Evolutionary conservation across 1,140 invertebrate genomes (phyloP).

Genomic region (Campoletis sonorensis): DNA sequence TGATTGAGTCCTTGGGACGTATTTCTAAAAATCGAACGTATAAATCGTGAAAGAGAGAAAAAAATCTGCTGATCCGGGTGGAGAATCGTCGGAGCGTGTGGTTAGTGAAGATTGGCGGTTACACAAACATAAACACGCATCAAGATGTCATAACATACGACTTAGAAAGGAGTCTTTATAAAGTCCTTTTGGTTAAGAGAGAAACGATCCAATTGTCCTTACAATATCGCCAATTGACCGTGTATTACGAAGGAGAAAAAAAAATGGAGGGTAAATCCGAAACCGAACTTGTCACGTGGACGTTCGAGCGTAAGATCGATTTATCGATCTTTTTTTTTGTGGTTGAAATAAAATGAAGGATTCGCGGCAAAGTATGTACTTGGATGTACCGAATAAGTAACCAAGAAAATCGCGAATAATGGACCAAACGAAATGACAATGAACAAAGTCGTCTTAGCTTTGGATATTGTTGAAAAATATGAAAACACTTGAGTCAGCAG

Average conservation of each 20-base stretch:
- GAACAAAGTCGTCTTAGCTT: constrained; percentile 22
- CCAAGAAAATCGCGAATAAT: constrained; percentile 22
- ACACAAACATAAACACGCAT: neutral
- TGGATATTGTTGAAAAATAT: constrained; percentile 22
- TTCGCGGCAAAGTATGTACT: neutral
- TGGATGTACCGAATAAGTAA: neutral
- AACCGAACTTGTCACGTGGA: constrained; percentile 18
- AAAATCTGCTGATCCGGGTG: neutral
- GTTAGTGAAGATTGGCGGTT: neutral
- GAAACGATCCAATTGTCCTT: constrained; percentile 33
- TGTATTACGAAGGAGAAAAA: neutral
- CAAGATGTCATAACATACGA: constrained; percentile 30
- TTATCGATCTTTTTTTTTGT: constrained; percentile 1
- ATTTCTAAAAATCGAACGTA: neutral
- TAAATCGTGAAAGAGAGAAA: neutral
- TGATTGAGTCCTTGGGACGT: neutral
- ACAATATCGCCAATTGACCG: constrained; percentile 35
- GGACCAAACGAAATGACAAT: constrained; percentile 27
- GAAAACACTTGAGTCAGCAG: constrained; percentile 11
- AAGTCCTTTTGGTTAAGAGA: neutral
- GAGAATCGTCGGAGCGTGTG: neutral
- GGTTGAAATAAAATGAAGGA: neutral
- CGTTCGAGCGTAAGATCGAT: constrained; percentile 49
- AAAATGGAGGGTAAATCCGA: neutral
- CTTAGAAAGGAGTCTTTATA: constrained; percentile 12